Evolutionary conservation across 1,140 invertebrate species (phyloP).

Genomic region (Drosophila kanapiae): DNA sequence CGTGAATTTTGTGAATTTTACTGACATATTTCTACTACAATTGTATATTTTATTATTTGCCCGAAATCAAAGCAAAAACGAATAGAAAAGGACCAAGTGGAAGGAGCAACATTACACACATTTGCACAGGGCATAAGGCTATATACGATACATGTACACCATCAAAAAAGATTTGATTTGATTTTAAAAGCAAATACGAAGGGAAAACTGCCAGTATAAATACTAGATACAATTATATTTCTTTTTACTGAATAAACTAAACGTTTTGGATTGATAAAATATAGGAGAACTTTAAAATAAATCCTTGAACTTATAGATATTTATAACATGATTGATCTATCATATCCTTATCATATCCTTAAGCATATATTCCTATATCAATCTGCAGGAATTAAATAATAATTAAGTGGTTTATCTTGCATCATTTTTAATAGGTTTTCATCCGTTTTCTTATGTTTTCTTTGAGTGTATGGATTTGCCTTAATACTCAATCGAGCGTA

Average conservation of each 20-base stretch:
- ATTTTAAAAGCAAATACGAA: not conserved
- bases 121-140: conserved; percentile 21
- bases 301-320: too few relatives aligned
- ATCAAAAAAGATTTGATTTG: not conserved
- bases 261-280: not conserved
- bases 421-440: too few relatives aligned
- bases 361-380: too few relatives aligned
- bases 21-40: conserved; percentile 82
- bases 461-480: conserved; percentile 8
- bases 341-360: not conserved
- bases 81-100: conserved; percentile 18
- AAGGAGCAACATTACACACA: conserved; percentile 33
- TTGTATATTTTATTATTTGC: conserved; percentile 79
- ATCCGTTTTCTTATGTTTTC: not conserved
- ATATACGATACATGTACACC: conserved; percentile 3
- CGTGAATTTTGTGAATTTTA: conserved; percentile 79
- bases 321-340: too few relatives aligned
- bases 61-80: conserved; percentile 70
- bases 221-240: not conserved
- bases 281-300: not conserved
- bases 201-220: not conserved
- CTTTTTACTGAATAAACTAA: not conserved
- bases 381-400: too few relatives aligned
- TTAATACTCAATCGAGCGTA: conserved; percentile 61
- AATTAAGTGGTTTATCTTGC: too few relatives aligned